Percentiles rank a stretch among this genome's conserved stretches.
Conservation (phyloP, 2,797 vertebrate genomes). For the Parambassis ranga region DNA sequence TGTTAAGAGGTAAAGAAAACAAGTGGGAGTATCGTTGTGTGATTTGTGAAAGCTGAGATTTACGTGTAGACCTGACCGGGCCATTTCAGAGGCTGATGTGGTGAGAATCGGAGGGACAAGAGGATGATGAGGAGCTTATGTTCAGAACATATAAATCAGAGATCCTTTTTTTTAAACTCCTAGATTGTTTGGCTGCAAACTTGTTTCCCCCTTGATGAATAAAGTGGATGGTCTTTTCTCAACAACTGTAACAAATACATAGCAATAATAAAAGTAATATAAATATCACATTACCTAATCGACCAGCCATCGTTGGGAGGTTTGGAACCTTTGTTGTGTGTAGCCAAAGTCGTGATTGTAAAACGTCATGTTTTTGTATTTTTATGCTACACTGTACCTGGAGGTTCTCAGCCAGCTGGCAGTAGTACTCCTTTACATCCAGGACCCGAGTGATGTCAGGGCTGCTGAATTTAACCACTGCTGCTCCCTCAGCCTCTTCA, state of each 20-base stretch:
- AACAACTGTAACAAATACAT: too few relatives aligned
- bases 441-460: slow-evolving; percentile 72
- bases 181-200: too few relatives aligned
- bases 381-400: slow-evolving; percentile 68
- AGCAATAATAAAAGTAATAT: too few relatives aligned
- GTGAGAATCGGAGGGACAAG: slow-evolving; percentile 15
- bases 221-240: too few relatives aligned
- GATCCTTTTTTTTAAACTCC: too few relatives aligned
- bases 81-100: slow-evolving; percentile 18
- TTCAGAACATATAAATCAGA: too few relatives aligned
- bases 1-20: slow-evolving; percentile 73
- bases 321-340: too few relatives aligned
- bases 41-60: slow-evolving; percentile 70
- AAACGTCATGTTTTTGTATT: slow-evolving; percentile 46
- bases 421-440: slow-evolving; percentile 76
- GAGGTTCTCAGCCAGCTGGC: slow-evolving; percentile 75
- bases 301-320: too few relatives aligned
- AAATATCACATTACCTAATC: too few relatives aligned
- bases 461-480: slow-evolving; percentile 67
- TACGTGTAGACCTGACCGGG: slow-evolving; percentile 43
- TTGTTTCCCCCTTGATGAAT: too few relatives aligned
- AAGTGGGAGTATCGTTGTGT: slow-evolving; percentile 40
- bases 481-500: slow-evolving; percentile 32
- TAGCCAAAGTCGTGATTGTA: too few relatives aligned
- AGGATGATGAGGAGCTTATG: slow-evolving; percentile 26